Base-by-base conservation (phyloP, 2,888 invertebrate genomes). In the Hecatera dysodea region DNA sequence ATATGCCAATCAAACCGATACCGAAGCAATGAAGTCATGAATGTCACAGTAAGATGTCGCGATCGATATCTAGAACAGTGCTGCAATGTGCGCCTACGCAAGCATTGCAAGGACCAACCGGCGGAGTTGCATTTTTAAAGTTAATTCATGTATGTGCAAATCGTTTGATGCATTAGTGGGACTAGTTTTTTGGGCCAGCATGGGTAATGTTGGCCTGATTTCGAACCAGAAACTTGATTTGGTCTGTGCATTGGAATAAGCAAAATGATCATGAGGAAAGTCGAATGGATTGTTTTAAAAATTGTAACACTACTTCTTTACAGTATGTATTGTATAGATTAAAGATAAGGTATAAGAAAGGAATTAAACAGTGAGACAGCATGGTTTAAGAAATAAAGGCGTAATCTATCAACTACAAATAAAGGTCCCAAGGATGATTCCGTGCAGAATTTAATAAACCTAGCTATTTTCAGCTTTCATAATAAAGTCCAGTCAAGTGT, bases 51-150 rank as follows among this genome's bases (percentile, higher is more conserved):
- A 61, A 85, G 83, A 86, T 83, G 86, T 79, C 83, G 83, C 79
- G 86, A 87, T 85, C 81, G 80, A 86, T 87, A 89, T 87, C 88
- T 86, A 77, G 88, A 84, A 80, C 85, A 67, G 75, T 80, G 76
- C 69, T 85, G 86, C 85, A 82, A 86, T 70, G 64, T 66, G 75
- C 84, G 75, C 87, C 87, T 81, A 87, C 87, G 83, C 87, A 81
- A 85, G 75, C 69, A 74, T 83, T 85, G 81, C 86, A 82, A 73
- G 67, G 81, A 79, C 81, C 66, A 71, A 69, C 81, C 73, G 80
- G 75, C 64, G 75, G 62, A 63, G 67, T 72, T 76, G 72, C 75
- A 71, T 73, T 83, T 77, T 83, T 81, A 63, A 64, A 79, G 72
- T 48, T 67, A 71, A 81, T 74, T 62, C 56, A 42, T 71, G 75